Conservation (phyloP, 1,140 invertebrate species). For the Bacillus rossius region DNA sequence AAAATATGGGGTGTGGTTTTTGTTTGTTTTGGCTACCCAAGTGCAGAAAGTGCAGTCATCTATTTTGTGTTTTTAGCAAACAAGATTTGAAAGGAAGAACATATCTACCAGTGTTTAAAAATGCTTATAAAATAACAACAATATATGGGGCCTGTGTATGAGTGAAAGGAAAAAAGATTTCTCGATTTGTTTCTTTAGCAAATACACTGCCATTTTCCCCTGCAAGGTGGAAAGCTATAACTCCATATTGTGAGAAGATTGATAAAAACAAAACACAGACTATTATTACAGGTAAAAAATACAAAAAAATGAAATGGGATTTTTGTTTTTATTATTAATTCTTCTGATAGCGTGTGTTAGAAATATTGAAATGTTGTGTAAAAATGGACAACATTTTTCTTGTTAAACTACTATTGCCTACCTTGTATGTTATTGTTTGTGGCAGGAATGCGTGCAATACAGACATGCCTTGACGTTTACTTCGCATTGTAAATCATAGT, state of each 20-base stretch:
- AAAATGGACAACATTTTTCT: slow-evolving; percentile 11
- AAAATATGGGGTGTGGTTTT: too few species aligned
- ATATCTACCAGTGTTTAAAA: too few species aligned
- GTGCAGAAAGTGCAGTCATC: too few species aligned
- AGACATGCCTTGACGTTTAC: too few species aligned
- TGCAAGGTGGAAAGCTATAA: slow-evolving; percentile 10
- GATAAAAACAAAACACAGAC: slow-evolving; percentile 7
- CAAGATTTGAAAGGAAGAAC: too few species aligned
- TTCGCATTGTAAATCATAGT: too few species aligned
- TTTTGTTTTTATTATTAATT: slow-evolving; percentile 17
- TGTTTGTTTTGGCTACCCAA: too few species aligned
- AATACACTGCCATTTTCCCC: slow-evolving; percentile 17
- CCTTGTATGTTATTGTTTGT: too few species aligned
- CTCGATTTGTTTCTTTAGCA: slow-evolving; percentile 17
- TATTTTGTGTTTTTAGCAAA: too few species aligned
- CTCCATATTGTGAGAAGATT: slow-evolving; percentile 8
- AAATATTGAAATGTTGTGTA: slow-evolving; percentile 12
- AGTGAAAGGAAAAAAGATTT: slow-evolving; percentile 11
- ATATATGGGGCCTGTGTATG: slow-evolving; percentile 10
- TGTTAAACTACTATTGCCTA: slow-evolving; percentile 5
- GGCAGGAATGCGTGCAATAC: too few species aligned
- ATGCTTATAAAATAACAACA: too few species aligned
- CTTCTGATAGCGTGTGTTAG: slow-evolving; percentile 17
- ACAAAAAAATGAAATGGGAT: slow-evolving; percentile 13
- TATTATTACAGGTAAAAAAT: slow-evolving; percentile 12